Evolutionary conservation across 2,888 invertebrate genomes (phyloP).

Genomic region (Linnaemya vulpina): DNA sequence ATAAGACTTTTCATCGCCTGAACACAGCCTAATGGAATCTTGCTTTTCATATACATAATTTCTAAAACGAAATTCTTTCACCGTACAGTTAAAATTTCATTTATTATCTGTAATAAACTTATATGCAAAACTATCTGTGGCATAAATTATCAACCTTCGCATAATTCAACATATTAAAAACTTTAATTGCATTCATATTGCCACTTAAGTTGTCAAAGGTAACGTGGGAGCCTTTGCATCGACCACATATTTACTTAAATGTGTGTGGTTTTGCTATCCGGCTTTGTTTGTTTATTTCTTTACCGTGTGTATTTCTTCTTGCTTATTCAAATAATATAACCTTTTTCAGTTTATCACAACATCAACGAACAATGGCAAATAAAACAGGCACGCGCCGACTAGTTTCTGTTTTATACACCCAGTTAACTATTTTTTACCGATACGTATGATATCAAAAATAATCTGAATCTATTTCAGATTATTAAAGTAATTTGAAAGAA

Average conservation of each 20-base stretch:
- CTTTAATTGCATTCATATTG: conserved; percentile 58
- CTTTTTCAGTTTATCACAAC: conserved; percentile 48
- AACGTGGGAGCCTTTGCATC: conserved; percentile 23
- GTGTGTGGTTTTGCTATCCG: neutral
- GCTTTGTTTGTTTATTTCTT: neutral
- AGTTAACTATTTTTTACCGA: neutral
- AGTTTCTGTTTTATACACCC: conserved; percentile 12
- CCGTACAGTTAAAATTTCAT: neutral
- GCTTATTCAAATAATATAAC: conserved; percentile 40
- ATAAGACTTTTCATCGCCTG: too few relatives aligned
- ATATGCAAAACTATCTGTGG: conserved; percentile 1
- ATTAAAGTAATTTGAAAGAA: too few relatives aligned
- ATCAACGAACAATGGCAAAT: conserved; percentile 55
- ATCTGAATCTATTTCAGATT: neutral
- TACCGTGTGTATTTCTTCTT: conserved; percentile 12
- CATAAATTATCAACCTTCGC: conserved; percentile 20
- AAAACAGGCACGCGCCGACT: conserved; percentile 51
- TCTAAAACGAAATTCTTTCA: too few relatives aligned
- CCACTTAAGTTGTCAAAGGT: conserved; percentile 40
- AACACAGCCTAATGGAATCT: too few relatives aligned
- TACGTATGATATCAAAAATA: neutral
- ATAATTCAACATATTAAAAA: conserved; percentile 23
- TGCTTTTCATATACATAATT: too few relatives aligned
- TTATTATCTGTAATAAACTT: neutral
- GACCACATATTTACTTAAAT: neutral